Conservation (phyloP, 2,888 invertebrate genomes). For the Drosophila niveifrons region DNA sequence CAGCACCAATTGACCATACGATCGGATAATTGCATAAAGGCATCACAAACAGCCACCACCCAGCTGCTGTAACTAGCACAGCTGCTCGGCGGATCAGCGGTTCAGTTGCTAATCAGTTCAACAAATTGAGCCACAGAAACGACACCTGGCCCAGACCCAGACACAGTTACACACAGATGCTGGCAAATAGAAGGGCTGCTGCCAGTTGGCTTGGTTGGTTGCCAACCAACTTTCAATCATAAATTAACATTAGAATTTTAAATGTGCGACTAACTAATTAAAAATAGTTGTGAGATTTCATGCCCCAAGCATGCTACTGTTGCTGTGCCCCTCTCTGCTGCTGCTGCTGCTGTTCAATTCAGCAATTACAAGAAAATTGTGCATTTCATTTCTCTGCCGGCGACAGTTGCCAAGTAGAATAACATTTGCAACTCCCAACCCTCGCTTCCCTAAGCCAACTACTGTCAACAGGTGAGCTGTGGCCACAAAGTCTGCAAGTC, state of each 20-base stretch:
- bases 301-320: conserved; percentile 59
- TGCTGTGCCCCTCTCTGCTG: conserved; percentile 27
- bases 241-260: conserved; percentile 81
- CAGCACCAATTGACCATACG: conserved; percentile 68
- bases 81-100: conserved; percentile 15
- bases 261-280: conserved; percentile 74
- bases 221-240: conserved; percentile 74
- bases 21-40: conserved; percentile 50
- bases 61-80: conserved; percentile 30
- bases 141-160: conserved; percentile 70
- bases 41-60: conserved; percentile 4
- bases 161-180: conserved; percentile 22
- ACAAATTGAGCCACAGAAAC: conserved; percentile 41
- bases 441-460: conserved; percentile 2
- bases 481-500: conserved; percentile 23
- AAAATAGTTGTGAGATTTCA: conserved; percentile 75
- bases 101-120: conserved; percentile 65
- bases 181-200: conserved; percentile 72
- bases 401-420: conserved; percentile 52
- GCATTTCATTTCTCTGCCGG: conserved; percentile 58
- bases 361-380: conserved; percentile 76
- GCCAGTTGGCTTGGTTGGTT: conserved; percentile 19
- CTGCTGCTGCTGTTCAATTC: conserved; percentile 35
- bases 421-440: conserved; percentile 6
- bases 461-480: conserved; percentile 39